Evolutionary conservation across 1,140 invertebrate species (phyloP), one percentile per base, ranked within the genome.

Genomic region (Pararge aegeria): DNA sequence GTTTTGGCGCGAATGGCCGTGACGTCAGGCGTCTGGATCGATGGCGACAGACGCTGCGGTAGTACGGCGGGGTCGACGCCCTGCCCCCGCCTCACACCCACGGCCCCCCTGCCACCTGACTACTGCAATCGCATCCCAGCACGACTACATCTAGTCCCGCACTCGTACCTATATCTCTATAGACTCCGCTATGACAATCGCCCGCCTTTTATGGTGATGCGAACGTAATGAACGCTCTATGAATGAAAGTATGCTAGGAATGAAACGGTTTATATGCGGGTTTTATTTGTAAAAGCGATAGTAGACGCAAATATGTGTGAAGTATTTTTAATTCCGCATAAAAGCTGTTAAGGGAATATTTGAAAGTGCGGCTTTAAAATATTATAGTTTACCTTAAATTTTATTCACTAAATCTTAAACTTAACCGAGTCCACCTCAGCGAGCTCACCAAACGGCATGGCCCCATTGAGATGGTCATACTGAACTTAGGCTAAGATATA

Each of bases 11-110:
- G 86, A 89, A 89, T 76, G 64, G 65, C 73, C 76, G 81, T 89
- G 86, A 89, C 86, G 86, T 89, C 84, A 88, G 78, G 75, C 81
- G 82, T 87, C 82, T 82, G 83, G 85, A 87, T 90, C 85, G 83
- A 88, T 88, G 85, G 73, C 83, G 80, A 79, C 81, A 86, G 84
- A 88, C 87, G 85, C 85, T 88, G 83, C 86, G 84, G 84, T 87
- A 89, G 85, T 88, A 87, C 87, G 81, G 50, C 78, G 84, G 82
- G 85, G 83, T 88, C 83, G 79, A 79, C 75, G 83, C 56, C 83
- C 85, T 84, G 70, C 73, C 71, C 76, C 78, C 59, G 50, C 60
- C 64, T 70, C 75, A 61, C 63, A 69, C 64, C 69, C 65, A 68
- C 68, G 54, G 61, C 67, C 24, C 69, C 75, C 71, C 78, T 75